phyloP scores from a whole-genome alignment of 2,113 vertebrate species.

The Glaucomys volans region DNA sequence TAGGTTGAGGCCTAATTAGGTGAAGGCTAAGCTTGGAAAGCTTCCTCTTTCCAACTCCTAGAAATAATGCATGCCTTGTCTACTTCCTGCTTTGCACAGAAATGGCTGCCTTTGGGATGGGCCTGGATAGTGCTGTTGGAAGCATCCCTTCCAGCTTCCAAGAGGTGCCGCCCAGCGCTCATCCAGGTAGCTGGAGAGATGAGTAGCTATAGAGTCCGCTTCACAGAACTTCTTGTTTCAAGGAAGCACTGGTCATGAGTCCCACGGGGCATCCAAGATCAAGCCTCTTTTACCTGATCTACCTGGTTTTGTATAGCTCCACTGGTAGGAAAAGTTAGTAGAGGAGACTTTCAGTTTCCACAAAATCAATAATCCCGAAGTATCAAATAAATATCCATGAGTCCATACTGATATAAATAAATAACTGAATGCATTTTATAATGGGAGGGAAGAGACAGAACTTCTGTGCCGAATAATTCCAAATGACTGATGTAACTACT shows the following conservation, averaged over 20 bases:
- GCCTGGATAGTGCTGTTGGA: neutral
- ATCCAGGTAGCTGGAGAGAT: neutral
- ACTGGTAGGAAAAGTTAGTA: neutral
- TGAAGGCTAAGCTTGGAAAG: neutral
- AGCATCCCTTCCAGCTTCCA: neutral
- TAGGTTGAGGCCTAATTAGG: neutral
- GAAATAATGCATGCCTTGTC: accelerated
- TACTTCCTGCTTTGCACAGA: neutral
- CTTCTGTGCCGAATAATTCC: neutral
- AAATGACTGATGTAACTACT: neutral
- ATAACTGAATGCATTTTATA: neutral
- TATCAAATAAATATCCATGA: neutral
- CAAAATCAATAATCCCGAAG: neutral
- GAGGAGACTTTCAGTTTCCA: neutral
- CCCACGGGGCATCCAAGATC: neutral
- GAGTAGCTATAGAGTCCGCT: neutral
- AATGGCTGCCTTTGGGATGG: neutral
- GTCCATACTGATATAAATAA: neutral
- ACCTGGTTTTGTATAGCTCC: neutral
- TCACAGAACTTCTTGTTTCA: neutral
- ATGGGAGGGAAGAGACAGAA: neutral
- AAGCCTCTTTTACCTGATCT: neutral
- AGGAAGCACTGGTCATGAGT: neutral
- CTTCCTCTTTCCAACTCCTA: neutral
- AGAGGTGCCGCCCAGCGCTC: neutral